These are phyloP conservation scores for Nanorana parkeri DNA, from an alignment of 2,113 vertebrate genomes.

Conservation along the genomic window DNA sequence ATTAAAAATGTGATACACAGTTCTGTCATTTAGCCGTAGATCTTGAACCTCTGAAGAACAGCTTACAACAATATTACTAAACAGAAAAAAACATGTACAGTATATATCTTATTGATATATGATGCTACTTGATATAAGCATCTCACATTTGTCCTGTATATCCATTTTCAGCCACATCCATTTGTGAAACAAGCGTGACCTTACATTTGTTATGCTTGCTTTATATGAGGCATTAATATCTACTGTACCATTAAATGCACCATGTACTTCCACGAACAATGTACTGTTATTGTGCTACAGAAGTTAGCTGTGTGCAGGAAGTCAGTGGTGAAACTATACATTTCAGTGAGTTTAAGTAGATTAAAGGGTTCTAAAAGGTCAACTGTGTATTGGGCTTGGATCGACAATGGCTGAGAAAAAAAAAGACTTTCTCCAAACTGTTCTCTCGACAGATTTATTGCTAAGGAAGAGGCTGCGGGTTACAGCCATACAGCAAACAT, in stretches of 20 bases:
- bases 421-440: slow-evolving; percentile 10
- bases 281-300: background rate
- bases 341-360: slow-evolving; percentile 5
- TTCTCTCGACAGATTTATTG: slow-evolving; percentile 33
- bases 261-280: no score
- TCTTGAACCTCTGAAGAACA: no score
- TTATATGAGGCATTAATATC: background rate
- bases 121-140: no score
- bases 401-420: slow-evolving; percentile 28
- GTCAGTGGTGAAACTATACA: background rate
- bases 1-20: no score
- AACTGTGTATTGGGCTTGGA: slow-evolving; percentile 25
- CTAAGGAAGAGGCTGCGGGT: slow-evolving; percentile 28
- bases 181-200: background rate
- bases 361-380: slow-evolving; percentile 28
- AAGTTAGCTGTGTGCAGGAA: background rate
- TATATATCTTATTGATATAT: no score
- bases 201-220: background rate
- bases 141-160: no score
- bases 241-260: background rate
- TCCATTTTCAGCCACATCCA: no score
- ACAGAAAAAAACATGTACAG: no score
- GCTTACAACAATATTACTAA: no score
- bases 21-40: no score
- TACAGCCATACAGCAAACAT: slow-evolving; percentile 39